Conservation (phyloP, 2,113 vertebrate genomes). For the Chaetura pelagica region DNA sequence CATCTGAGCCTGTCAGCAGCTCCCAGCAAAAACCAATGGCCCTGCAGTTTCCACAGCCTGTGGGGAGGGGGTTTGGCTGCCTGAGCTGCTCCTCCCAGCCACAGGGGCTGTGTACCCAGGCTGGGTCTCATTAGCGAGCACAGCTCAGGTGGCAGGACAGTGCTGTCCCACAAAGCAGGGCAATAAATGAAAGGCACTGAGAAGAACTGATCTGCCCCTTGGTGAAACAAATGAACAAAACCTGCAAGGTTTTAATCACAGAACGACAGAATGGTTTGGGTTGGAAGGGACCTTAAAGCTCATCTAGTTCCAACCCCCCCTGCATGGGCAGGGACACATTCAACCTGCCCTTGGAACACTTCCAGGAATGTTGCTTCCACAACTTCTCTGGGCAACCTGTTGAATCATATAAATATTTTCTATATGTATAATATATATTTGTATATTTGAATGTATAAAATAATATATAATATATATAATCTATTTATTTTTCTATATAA, state of each 20-base stretch:
- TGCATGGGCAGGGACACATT: too few species aligned
- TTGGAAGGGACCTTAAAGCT: too few species aligned
- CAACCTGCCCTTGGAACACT: too few species aligned
- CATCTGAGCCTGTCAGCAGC: background rate
- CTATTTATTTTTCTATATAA: too few species aligned
- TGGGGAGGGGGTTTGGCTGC: background rate
- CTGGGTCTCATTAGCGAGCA: accelerated
- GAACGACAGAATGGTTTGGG: too few species aligned
- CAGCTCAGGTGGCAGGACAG: background rate
- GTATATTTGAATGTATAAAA: too few species aligned
- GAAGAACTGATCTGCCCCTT: background rate
- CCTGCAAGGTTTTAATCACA: background rate
- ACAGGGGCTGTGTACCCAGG: background rate
- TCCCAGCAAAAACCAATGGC: background rate
- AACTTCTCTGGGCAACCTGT: too few species aligned
- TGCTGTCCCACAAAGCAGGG: background rate
- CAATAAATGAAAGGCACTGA: background rate
- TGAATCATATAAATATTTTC: too few species aligned
- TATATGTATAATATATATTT: too few species aligned
- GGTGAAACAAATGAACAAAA: background rate
- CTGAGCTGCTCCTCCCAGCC: background rate
- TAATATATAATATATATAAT: too few species aligned
- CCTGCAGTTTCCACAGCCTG: background rate
- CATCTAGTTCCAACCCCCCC: too few species aligned
- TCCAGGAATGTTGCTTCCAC: too few species aligned